Evolutionary conservation across 1,140 invertebrate species (phyloP), one percentile per base, ranked within the genome.

Genomic region (Scaptomyza hsui): DNA sequence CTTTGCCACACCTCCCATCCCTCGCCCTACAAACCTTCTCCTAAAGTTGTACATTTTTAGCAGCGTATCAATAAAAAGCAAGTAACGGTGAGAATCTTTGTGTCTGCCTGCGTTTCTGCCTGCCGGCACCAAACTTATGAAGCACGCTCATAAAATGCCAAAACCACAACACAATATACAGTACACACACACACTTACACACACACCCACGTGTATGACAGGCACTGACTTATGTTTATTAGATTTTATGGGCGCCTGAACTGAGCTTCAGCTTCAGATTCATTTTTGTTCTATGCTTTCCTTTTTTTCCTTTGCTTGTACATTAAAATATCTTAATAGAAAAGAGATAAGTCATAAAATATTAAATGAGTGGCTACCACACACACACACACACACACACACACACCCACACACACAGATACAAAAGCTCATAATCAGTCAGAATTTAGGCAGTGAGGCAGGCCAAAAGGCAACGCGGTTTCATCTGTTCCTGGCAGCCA

Each of bases 261-360:
- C 32, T 61, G 39, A 63, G 61, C 52, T 62, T 21, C 37, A 61
- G 70, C 61, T 45, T 52, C 16, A 52, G 53, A 7, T 29, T 29
- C 6, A 29, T 29, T 44, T 48, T 63, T 47, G 60, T 16, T 39
- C 53, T 77, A 63, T 45, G 81, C 77, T 78, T 74, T 39, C 18
- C 45, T 75, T 19, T 39, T n/a, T 21, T 21, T 21, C 2, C 4
- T 56, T 61, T 44, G 44, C 41, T 57, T 69, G 49, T 65, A 26
- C 57, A 63, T 63, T 88, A 64, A 82, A 88, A 89, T 82, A 78
- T 82, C 82, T 88, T 82, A 88, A 89, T 88, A 83, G 83, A 88
- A 89, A 88, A 76, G 67, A 89, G 75, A 88, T 88, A 88, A 88
- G 73, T 89, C 83, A 82, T 88, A 70, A 86, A 83, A 86, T 83